These are phyloP conservation scores for Troglohyphantes excavatus DNA, from an alignment of 2,888 invertebrate genomes.

Conservation along the genomic window DNA sequence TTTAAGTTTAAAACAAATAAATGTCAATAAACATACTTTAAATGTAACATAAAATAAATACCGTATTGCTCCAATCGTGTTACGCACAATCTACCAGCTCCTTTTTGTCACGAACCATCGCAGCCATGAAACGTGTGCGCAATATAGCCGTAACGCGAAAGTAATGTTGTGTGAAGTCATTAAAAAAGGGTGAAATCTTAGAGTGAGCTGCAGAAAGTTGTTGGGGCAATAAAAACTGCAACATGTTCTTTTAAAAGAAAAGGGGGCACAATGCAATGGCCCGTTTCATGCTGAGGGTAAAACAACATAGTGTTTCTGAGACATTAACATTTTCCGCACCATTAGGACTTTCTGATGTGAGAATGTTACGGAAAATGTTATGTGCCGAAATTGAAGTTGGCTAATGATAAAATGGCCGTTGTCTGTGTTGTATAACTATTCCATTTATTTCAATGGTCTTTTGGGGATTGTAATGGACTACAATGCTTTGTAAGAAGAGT, in stretches of 20 bases:
- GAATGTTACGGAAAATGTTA: constrained; percentile 1
- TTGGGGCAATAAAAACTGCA: background rate
- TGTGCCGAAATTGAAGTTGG: background rate
- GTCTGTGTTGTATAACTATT: too few species aligned
- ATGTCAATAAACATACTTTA: too few species aligned
- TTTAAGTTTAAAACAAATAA: too few species aligned
- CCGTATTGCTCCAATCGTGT: too few species aligned
- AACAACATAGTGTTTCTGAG: constrained; percentile 4
- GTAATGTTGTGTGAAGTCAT: constrained; percentile 14
- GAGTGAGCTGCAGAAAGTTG: background rate
- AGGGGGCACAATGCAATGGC: background rate
- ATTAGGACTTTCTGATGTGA: constrained; percentile 20
- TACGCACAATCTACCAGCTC: too few species aligned
- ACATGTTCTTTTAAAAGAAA: background rate
- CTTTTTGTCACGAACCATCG: background rate
- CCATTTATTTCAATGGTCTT: too few species aligned
- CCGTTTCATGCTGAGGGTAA: background rate
- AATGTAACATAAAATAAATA: too few species aligned
- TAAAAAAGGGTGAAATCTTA: background rate
- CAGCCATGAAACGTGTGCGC: background rate
- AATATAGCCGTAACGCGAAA: background rate
- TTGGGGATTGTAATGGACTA: too few species aligned
- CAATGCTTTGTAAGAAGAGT: too few species aligned
- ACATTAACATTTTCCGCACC: constrained; percentile 30
- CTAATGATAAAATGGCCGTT: background rate